These are phyloP conservation scores for Rhynchomys soricoides DNA, from an alignment of 2,113 vertebrate genomes.

Conservation along the genomic window DNA sequence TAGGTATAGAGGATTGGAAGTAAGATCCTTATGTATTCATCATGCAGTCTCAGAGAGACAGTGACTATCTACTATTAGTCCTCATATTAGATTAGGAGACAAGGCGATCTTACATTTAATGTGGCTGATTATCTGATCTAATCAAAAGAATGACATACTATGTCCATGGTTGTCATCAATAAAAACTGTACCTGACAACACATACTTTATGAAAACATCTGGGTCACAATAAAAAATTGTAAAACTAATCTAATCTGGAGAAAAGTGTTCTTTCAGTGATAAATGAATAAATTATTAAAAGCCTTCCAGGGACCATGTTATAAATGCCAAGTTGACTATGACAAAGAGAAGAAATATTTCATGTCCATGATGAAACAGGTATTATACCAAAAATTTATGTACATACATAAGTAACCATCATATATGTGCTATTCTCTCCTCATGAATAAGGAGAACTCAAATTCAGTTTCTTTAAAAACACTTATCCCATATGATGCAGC, in stretches of 20 bases:
- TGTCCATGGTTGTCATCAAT: neutral
- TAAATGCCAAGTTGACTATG: conserved; percentile 50
- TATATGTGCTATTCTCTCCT: conserved; percentile 1
- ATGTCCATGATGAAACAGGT: neutral
- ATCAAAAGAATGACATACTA: neutral
- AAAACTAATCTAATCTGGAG: conserved; percentile 13
- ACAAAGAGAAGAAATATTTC: conserved; percentile 39
- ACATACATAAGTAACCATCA: neutral
- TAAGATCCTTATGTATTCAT: conserved; percentile 14
- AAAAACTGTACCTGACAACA: neutral
- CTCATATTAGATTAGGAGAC: neutral
- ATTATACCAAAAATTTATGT: neutral
- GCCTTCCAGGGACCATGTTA: neutral
- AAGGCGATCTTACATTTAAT: neutral
- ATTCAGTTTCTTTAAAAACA: conserved; percentile 5
- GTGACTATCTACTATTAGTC: neutral
- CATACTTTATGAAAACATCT: conserved; percentile 15
- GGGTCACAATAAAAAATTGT: conserved; percentile 34
- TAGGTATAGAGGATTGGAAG: neutral
- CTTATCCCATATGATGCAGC: neutral
- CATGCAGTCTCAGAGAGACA: neutral
- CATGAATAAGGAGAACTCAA: conserved; percentile 46
- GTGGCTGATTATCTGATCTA: neutral
- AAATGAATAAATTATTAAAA: neutral
- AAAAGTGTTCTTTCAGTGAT: conserved; percentile 37